phyloP scores from a whole-genome alignment of 2,113 vertebrate species.

The Atlantisia rogersi region DNA sequence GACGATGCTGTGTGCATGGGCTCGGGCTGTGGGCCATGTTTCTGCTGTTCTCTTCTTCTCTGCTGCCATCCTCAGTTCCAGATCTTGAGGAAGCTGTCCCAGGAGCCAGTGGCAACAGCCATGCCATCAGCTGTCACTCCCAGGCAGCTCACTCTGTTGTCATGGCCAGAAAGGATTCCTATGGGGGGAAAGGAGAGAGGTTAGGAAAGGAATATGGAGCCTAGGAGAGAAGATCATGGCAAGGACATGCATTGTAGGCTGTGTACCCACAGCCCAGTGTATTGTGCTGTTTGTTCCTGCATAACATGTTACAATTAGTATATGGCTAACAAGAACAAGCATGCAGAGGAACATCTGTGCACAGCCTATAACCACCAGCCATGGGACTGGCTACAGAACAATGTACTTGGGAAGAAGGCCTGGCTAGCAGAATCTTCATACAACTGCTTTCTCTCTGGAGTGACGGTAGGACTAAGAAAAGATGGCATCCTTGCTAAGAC shows the following conservation, averaged over 20 bases:
- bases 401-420: neutral
- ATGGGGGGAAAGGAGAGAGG: neutral
- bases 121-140: constrained; percentile 92
- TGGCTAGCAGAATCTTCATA: neutral
- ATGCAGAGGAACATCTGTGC: neutral
- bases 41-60: neutral
- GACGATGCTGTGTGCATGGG: neutral
- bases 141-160: constrained; percentile 97
- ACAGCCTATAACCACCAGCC: rapidly evolving
- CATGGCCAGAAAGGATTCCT: constrained; percentile 94
- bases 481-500: neutral
- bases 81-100: constrained; percentile 99
- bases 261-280: rapidly evolving
- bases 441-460: neutral
- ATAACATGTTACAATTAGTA: rapidly evolving
- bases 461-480: neutral
- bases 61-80: constrained; percentile 85
- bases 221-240: neutral
- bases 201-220: neutral
- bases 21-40: neutral
- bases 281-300: rapidly evolving
- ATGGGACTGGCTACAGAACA: neutral
- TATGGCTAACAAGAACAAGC: neutral
- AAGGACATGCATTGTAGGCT: rapidly evolving
- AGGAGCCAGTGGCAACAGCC: constrained; percentile 96